Conservation (phyloP, 2,113 vertebrate species). For the Copsychus sechellarum region DNA sequence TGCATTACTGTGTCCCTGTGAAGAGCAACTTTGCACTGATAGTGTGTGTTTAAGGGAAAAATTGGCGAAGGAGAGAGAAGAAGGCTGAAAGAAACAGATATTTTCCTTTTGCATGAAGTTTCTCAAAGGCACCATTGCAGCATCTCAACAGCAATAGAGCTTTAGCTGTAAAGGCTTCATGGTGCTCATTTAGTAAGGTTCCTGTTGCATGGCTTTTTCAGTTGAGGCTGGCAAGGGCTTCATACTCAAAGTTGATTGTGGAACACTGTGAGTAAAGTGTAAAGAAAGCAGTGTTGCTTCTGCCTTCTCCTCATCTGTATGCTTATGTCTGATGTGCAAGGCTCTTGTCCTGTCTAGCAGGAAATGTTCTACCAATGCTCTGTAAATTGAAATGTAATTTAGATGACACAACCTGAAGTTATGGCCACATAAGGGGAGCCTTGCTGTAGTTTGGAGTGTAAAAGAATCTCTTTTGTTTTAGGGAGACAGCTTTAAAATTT, state of each 20-base stretch:
- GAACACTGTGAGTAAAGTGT: neutral
- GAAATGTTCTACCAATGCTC: neutral
- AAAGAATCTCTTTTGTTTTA: neutral
- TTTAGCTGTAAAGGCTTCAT: neutral
- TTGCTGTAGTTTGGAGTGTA: fast-evolving
- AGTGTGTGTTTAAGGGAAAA: neutral
- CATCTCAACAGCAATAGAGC: neutral
- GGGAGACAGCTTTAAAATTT: neutral
- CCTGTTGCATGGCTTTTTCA: neutral
- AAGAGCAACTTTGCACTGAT: neutral
- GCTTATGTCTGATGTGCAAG: neutral
- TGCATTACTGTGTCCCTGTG: neutral
- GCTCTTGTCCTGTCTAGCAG: neutral
- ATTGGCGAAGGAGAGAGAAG: neutral
- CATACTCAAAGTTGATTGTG: neutral
- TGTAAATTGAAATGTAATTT: neutral
- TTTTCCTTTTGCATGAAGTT: neutral
- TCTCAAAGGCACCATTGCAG: neutral
- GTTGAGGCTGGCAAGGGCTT: neutral
- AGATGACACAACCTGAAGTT: neutral
- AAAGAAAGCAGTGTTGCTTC: neutral
- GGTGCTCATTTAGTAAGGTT: neutral
- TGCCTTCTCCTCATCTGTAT: neutral
- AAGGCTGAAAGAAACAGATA: neutral
- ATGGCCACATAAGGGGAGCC: neutral